phyloP scores from a whole-genome alignment of 2,888 invertebrate species.

The Empis livida region DNA sequence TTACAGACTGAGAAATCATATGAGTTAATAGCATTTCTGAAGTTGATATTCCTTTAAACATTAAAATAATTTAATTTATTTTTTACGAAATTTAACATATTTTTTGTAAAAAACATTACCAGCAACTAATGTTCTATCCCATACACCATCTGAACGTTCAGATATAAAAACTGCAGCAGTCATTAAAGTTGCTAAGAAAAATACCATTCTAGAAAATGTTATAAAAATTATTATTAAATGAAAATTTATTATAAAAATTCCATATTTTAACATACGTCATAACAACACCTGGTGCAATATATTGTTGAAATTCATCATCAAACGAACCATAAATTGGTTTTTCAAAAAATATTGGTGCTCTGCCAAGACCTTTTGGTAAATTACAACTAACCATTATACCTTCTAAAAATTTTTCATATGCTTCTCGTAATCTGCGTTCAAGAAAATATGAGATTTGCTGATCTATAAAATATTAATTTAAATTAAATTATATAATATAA shows the following conservation, averaged over 20 bases:
- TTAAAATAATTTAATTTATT: too few relatives aligned
- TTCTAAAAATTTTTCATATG: conserved; percentile 53
- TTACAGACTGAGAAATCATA: conserved; percentile 55
- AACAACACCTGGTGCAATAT: conserved; percentile 74
- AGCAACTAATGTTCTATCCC: conserved; percentile 77
- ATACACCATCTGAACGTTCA: conserved; percentile 70
- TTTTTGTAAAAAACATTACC: conserved; percentile 30
- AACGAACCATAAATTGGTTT: conserved; percentile 55
- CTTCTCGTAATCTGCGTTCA: conserved; percentile 52
- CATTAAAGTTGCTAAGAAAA: conserved; percentile 72
- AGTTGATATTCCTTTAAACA: conserved; percentile 49
- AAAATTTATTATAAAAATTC: not conserved
- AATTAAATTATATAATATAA: conserved; percentile 11
- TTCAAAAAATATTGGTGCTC: conserved; percentile 52
- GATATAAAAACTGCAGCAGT: conserved; percentile 71
- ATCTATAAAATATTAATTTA: too few relatives aligned
- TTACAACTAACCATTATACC: conserved; percentile 51
- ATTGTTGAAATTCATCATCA: conserved; percentile 59
- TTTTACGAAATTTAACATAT: not conserved
- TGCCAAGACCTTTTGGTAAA: conserved; percentile 41
- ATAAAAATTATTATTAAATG: conserved; percentile 3
- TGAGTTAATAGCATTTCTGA: conserved; percentile 72
- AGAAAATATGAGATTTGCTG: conserved; percentile 68
- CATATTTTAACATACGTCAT: conserved; percentile 52
- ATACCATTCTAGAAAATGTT: conserved; percentile 51